Evolutionary conservation across 35 echinoderm and acorn worm species (phyloP).

Genomic region (Ophiothrix spiculata): DNA sequence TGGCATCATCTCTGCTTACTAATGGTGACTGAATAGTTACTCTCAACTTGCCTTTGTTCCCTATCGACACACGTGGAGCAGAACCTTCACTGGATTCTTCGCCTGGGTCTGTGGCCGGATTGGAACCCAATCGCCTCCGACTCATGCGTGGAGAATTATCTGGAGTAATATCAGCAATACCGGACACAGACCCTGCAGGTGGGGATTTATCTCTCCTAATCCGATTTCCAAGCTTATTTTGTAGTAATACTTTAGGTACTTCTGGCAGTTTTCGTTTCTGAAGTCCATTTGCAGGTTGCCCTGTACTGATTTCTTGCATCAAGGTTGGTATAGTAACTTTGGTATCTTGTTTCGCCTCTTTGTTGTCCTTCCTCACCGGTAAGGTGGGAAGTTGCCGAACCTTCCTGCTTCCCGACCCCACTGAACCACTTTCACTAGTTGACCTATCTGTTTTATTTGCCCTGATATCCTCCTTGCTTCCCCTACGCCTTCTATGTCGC

Average conservation of each 20-base stretch:
- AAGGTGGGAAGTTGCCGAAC: conserved; percentile 74
- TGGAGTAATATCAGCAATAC: not conserved
- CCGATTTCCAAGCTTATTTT: conserved; percentile 76
- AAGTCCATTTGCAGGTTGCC: conserved; percentile 40
- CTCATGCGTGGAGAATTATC: not conserved
- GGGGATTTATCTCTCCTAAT: conserved; percentile 45
- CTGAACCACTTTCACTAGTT: not conserved
- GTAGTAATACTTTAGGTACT: conserved; percentile 81
- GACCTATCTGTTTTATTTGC: conserved; percentile 17
- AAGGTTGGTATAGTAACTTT: conserved; percentile 15
- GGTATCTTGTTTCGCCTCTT: not conserved
- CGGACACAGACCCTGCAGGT: conserved; percentile 14
- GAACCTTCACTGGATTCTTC: conserved; percentile 33
- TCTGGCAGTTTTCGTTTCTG: conserved; percentile 69
- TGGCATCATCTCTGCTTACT: not conserved
- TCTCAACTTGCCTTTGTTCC: conserved; percentile 27
- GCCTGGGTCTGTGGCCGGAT: conserved; percentile 41
- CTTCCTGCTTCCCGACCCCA: conserved; percentile 3
- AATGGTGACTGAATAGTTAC: conserved; percentile 31
- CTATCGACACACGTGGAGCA: conserved; percentile 23
- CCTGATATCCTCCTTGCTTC: conserved; percentile 50
- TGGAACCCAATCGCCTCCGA: conserved; percentile 7
- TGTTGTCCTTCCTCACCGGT: conserved; percentile 48
- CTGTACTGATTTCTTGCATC: conserved; percentile 38
- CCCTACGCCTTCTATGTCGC: conserved; percentile 38